Percentiles rank a stretch among this genome's conserved stretches.
These are phyloP conservation scores for Hoplostethus atlanticus DNA, from an alignment of 2,797 vertebrate species.

Conservation along the genomic window DNA sequence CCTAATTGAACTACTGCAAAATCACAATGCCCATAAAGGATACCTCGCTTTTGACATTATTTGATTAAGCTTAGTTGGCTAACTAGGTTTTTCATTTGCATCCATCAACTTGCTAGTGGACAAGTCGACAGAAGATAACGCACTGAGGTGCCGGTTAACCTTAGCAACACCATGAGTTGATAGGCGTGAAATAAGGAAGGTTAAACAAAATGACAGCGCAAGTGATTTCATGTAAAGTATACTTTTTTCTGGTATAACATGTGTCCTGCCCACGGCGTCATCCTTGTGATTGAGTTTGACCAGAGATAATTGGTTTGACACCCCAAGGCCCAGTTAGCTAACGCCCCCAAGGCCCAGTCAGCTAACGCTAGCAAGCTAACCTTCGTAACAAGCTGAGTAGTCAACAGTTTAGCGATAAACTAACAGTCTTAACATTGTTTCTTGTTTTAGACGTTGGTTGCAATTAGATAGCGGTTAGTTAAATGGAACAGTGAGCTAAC, in stretches of 20 bases:
- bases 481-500: not conserved
- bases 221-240: slow-evolving; percentile 15
- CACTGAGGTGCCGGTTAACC: slow-evolving; percentile 26
- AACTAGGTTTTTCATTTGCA: not conserved
- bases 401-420: slow-evolving; percentile 35
- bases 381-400: slow-evolving; percentile 36
- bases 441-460: not conserved
- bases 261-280: slow-evolving; percentile 12
- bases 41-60: not conserved
- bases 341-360: slow-evolving; percentile 59
- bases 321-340: slow-evolving; percentile 49
- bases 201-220: slow-evolving; percentile 36
- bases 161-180: slow-evolving; percentile 38
- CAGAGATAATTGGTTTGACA: slow-evolving; percentile 48
- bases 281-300: slow-evolving; percentile 7
- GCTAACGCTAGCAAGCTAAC: slow-evolving; percentile 54
- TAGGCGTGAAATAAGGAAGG: slow-evolving; percentile 42
- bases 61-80: not conserved
- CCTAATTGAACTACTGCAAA: not conserved
- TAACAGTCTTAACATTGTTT: slow-evolving; percentile 1
- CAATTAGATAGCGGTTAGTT: not conserved
- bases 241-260: not conserved
- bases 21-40: not conserved
- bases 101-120: slow-evolving; percentile 37
- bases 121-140: slow-evolving; percentile 46